phyloP scores from a whole-genome alignment of 1,140 invertebrate species.

The Achatina immaculata region DNA sequence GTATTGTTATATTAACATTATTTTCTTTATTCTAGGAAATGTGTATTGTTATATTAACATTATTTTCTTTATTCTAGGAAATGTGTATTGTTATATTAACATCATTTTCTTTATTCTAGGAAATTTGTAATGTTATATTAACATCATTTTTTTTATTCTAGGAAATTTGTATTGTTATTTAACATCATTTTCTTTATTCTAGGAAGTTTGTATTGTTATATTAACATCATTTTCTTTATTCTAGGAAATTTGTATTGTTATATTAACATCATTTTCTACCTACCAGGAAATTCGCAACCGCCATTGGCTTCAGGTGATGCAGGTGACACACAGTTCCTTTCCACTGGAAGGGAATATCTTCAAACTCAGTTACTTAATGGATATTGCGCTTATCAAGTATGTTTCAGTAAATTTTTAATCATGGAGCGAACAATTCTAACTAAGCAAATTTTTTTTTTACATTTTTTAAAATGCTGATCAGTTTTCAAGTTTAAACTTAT shows the following conservation, averaged over 20 bases:
- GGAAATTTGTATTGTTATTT: background rate
- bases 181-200: background rate
- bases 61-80: background rate
- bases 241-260: background rate
- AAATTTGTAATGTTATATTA: too few relatives aligned
- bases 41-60: too few relatives aligned
- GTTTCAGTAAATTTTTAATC: slow-evolving; percentile 37
- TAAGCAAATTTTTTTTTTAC: background rate
- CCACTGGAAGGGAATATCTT: slow-evolving; percentile 71
- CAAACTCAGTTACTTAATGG: slow-evolving; percentile 67
- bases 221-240: background rate
- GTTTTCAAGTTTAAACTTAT: background rate
- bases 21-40: too few relatives aligned
- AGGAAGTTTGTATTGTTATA: background rate
- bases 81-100: background rate
- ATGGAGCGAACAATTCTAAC: too few relatives aligned
- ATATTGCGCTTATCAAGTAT: slow-evolving; percentile 70
- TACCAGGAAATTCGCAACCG: slow-evolving; percentile 71
- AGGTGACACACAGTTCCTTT: slow-evolving; percentile 69
- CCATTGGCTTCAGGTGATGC: slow-evolving; percentile 72
- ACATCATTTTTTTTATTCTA: too few relatives aligned
- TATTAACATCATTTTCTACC: background rate
- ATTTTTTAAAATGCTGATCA: background rate
- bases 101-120: too few relatives aligned
- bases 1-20: too few relatives aligned